Conservation (phyloP, 2,888 invertebrate genomes). For the Dynastes grantii region DNA sequence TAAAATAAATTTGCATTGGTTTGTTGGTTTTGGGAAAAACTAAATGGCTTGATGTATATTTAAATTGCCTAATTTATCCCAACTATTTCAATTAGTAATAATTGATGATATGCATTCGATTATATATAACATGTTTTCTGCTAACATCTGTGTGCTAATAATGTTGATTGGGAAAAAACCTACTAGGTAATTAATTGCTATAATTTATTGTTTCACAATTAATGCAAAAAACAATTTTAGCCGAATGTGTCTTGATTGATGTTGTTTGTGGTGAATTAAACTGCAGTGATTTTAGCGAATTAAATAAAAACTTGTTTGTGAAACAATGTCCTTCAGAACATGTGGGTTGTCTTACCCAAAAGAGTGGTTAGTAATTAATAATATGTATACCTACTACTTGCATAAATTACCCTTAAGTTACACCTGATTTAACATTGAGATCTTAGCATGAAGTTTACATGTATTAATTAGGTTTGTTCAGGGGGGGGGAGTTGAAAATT, state of each 20-base stretch:
- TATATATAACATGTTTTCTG: constrained; percentile 24
- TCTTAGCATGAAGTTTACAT: background rate
- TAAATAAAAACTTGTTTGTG: constrained; percentile 31
- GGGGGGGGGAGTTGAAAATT: too few species aligned
- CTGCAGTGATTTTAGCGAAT: constrained; percentile 33
- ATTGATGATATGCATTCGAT: constrained; percentile 20
- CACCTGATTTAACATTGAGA: background rate
- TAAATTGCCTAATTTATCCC: constrained; percentile 37
- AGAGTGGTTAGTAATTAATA: constrained; percentile 31
- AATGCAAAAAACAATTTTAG: constrained; percentile 39
- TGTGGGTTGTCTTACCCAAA: constrained; percentile 22
- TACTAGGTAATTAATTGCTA: constrained; percentile 40
- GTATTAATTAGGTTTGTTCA: background rate
- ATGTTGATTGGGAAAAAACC: constrained; percentile 31
- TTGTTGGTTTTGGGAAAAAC: background rate
- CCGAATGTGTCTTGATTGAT: constrained; percentile 39
- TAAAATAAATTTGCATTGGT: constrained; percentile 8
- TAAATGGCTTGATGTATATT: constrained; percentile 26
- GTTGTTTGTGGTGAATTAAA: constrained; percentile 39
- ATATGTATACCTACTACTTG: background rate
- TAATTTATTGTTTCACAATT: constrained; percentile 31
- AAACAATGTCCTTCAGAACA: constrained; percentile 29
- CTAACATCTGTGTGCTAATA: constrained; percentile 28
- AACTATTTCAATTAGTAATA: constrained; percentile 23
- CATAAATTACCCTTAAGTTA: background rate